A percentile compares a stretch with the other conserved stretches of the same genome.
phyloP scores from a whole-genome alignment of 2,113 vertebrate species.

The Channa maculata region DNA sequence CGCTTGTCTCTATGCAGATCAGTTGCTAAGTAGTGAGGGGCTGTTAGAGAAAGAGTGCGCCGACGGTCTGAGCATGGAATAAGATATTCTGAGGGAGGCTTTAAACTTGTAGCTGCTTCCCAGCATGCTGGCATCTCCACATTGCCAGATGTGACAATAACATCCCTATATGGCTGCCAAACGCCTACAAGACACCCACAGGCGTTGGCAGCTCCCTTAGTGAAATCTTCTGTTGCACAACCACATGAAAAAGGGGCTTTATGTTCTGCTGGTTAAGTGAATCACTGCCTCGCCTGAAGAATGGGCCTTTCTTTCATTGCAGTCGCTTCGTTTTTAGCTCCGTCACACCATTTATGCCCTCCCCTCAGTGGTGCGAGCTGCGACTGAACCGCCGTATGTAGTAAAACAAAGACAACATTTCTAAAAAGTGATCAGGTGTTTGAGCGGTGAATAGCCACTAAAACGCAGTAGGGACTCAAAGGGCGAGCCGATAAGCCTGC shows the following conservation, averaged over 20 bases:
- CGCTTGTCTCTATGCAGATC: conserved; percentile 29
- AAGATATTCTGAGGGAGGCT: conserved; percentile 48
- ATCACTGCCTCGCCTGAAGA: conserved; percentile 61
- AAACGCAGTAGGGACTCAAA: conserved; percentile 35
- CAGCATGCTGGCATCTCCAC: conserved; percentile 54
- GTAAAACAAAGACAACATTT: conserved; percentile 36
- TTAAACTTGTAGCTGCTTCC: conserved; percentile 65
- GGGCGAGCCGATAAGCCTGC: conserved; percentile 7
- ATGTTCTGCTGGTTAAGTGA: conserved; percentile 63
- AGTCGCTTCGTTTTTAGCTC: conserved; percentile 29
- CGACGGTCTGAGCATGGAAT: conserved; percentile 25
- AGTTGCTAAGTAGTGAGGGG: conserved; percentile 13
- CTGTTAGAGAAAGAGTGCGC: conserved; percentile 24
- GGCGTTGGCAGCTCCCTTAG: conserved; percentile 70
- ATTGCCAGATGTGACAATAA: conserved; percentile 76
- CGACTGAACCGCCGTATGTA: conserved; percentile 23
- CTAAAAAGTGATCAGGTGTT: conserved; percentile 61
- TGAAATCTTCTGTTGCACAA: conserved; percentile 70
- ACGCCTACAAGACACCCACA: conserved; percentile 73
- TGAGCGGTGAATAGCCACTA: conserved; percentile 20
- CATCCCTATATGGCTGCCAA: conserved; percentile 70
- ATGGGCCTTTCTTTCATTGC: conserved; percentile 44
- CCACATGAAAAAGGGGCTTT: conserved; percentile 54
- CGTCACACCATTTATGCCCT: conserved; percentile 43
- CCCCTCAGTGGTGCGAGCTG: conserved; percentile 23